Base-by-base conservation (phyloP, 2,113 vertebrate genomes). In the Thunnus thynnus region DNA sequence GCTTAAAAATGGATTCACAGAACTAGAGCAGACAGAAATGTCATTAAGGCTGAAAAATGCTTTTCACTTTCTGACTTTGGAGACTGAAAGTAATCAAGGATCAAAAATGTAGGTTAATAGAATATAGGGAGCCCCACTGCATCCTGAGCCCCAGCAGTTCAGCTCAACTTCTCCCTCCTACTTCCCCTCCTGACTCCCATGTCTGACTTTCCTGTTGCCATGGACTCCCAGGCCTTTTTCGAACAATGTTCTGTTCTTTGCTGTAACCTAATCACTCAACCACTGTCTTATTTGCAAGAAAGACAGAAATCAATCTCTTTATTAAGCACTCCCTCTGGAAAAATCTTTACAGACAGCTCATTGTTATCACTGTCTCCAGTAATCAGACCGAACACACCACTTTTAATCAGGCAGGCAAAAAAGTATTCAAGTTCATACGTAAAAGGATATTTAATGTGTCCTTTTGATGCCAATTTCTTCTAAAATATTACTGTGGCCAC, bases 181-280 rank as follows among this genome's bases (percentile, higher is more conserved):
- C 44, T 55, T 68, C 50, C 60, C 63, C 36, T 80, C 52, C 64
- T 32, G 8, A 55, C 57, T 72, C 51, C 67, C 52, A 61, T 48
- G 69, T 87, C 73, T 76, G 78, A 86, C 81, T 85, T 89, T 71
- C 76, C 85, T 81, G 93, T 93, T 94, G 92, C 93, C 91, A 94
- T 86, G 88, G 91, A 92, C 86, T 85, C 88, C 80, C 60, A 62
- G 81, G 64, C 89, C 83, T 62, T 91, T 89, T 84, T 78, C 27
- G 78, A 94, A 95, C 92, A 94, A 94, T 93, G 94, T 92, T 73
- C 86, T 90, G 88, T 91, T 94, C 90, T 92, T 82, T 82, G 55
- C 83, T 63, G 90, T 94, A 95, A 94, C 83, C 76, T 67, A 93
- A 93, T 91, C 90, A 76, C 64, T 84, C 77, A 72, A 78, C 61